phyloP scores from a whole-genome alignment of 2,888 invertebrate genomes.

The Andrena dorsata region DNA sequence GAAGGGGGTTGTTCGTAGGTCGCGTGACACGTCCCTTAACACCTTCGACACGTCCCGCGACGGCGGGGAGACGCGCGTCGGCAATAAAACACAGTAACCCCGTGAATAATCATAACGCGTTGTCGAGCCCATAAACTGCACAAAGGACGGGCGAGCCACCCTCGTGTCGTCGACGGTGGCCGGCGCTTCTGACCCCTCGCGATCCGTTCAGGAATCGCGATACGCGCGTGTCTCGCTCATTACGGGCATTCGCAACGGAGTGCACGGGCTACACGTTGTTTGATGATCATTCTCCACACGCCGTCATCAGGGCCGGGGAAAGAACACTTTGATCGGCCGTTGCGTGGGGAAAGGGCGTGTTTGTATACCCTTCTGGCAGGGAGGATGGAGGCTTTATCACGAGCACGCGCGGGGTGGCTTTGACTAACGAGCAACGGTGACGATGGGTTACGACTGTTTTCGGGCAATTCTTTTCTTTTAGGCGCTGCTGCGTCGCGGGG shows the following conservation, averaged over 20 bases:
- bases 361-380: slow-evolving; percentile 34
- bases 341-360: slow-evolving; percentile 38
- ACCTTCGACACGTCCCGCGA: slow-evolving; percentile 42
- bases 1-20: background rate
- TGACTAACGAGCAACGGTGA: slow-evolving; percentile 22
- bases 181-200: slow-evolving; percentile 48
- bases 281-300: slow-evolving; percentile 77
- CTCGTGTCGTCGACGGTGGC: slow-evolving; percentile 55
- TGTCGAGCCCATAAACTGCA: slow-evolving; percentile 82
- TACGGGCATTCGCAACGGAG: slow-evolving; percentile 76
- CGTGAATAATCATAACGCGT: slow-evolving; percentile 84
- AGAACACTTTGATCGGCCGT: slow-evolving; percentile 45
- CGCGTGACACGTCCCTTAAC: slow-evolving; percentile 35
- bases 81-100: slow-evolving; percentile 84
- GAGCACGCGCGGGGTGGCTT: slow-evolving; percentile 5
- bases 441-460: slow-evolving; percentile 2
- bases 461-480: background rate
- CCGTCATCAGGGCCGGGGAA: slow-evolving; percentile 58
- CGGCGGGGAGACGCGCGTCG: slow-evolving; percentile 37
- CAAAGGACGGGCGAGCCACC: slow-evolving; percentile 72
- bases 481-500: background rate
- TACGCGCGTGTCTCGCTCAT: slow-evolving; percentile 82
- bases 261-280: slow-evolving; percentile 77
- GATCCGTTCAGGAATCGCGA: slow-evolving; percentile 68
- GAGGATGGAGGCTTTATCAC: slow-evolving; percentile 11